Base-by-base conservation (phyloP, 2,888 invertebrate genomes). In the Nomada hirtipes region DNA sequence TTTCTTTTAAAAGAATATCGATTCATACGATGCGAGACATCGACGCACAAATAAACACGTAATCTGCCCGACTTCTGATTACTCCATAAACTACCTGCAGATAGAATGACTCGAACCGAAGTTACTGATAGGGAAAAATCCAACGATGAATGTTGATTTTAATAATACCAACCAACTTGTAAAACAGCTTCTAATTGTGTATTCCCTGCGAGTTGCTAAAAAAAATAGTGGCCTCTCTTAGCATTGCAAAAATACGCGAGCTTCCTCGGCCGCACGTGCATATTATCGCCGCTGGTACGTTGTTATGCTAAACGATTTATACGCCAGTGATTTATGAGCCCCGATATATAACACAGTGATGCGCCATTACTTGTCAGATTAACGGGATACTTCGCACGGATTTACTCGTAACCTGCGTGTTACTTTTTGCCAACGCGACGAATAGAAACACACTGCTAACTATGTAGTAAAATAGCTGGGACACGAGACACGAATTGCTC, bases 341-440 rank as follows among this genome's bases (percentile, higher is more conserved):
- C 10, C 65, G 65, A 79, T 59, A 71, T 60, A 74, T 77, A 59
- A 79, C 47, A 53, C 20, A 73, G 64, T 20, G 47, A 73, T 73
- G 64, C 60, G 57, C 53, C 76, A 71, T 79, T 65, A 79, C 76
- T 76, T 73, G 76, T 82, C 76, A 69, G 71, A 85, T 83, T 85
- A 85, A 74, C 83, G 71, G 53, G 61, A 75, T 69, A 83, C 73
- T 80, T 83, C 29, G 67, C 69, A 52, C 70, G 76, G 82, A 76
- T 85, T 84, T 85, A 82, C 71, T 69, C 70, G 11, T 50, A 42
- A 60, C 57, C 44, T 57, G 50, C 57, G 60, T 53, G 64, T 74
- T 52, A 60, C n/a, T 74, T 71, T 68, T 68, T 55, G 4, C 23
- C 10, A 11, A 18, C n/a, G 44, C 15, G 13, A 2, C 53, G 52